phyloP scores from a whole-genome alignment of 2,888 invertebrate species.

The Thymelicus sylvestris region DNA sequence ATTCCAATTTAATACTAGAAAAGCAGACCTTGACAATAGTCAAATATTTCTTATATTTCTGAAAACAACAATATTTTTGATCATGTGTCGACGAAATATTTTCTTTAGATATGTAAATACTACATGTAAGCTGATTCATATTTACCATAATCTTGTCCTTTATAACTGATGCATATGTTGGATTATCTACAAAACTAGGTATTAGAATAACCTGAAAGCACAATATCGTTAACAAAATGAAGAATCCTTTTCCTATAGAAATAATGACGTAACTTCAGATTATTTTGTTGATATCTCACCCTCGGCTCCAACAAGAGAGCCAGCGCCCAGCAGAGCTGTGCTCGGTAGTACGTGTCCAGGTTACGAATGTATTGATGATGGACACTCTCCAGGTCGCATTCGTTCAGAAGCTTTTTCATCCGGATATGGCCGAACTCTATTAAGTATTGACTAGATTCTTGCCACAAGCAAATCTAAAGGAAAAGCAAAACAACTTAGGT shows the following conservation, averaged over 20 bases:
- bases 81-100: not conserved
- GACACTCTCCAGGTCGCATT: constrained; percentile 60
- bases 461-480: constrained; percentile 66
- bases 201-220: constrained; percentile 64
- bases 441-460: constrained; percentile 51
- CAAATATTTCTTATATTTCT: constrained; percentile 62
- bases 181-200: constrained; percentile 52
- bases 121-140: not conserved
- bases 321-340: constrained; percentile 77
- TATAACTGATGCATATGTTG: constrained; percentile 57
- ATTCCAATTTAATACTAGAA: constrained; percentile 59
- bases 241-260: not conserved
- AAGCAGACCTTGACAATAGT: constrained; percentile 60
- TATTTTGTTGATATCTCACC: constrained; percentile 47
- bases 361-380: constrained; percentile 51
- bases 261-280: too few species aligned
- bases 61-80: constrained; percentile 42
- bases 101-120: not conserved
- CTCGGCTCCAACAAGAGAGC: constrained; percentile 68
- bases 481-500: not conserved
- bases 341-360: constrained; percentile 61
- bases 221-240: not conserved
- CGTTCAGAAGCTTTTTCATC: constrained; percentile 50
- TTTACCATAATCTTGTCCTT: constrained; percentile 72
- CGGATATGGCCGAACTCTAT: constrained; percentile 58